Evolutionary conservation across 2,797 vertebrate species (phyloP), one percentile per base, ranked within the genome.

Genomic region (Eulemur rubriventer): DNA sequence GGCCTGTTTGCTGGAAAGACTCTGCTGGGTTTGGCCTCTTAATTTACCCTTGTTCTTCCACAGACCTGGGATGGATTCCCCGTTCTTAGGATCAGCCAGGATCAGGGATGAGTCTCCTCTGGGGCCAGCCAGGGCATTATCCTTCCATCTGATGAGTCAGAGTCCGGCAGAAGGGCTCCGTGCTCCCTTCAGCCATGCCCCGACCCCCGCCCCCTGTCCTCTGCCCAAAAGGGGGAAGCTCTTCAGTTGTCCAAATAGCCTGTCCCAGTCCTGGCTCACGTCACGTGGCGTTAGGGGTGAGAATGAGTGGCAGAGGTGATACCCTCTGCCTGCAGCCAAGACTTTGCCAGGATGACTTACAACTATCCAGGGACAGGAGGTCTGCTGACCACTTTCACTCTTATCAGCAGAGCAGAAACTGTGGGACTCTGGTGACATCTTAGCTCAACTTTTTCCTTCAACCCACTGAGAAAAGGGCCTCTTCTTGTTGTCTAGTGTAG

Each of bases 371-470:
- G 86, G 55, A 7, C 50, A 26, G 6, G 50, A 20, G 13, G 5
- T 30, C 18, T 41, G 55, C 50, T 6, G n/a, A 3, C 48, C 35
- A 2, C 55, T 4, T 35, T 52, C 10, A 8, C 41, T 57, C 11
- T 50, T 3, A 7, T 26, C n/a, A 22, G 59, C 35, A 16, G 52
- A 67, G 38, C 70, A 76, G 52, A 46, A 38, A 0, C 43, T 48
- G 9, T 12, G 2, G 18, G 43, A 2, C 7, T 6, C 0, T 16
- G 9, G 1, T 28, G 61, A 24, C 12, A 0, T 48, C 52, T n/a
- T 26, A 4, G 33, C 59, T 61, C 8, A 2, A 22, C 50, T 16
- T 28, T 52, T 9, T n/a, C 63, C 28, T 41, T 65, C 24, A 8
- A 41, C 7, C 46, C 22, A 10, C n/a, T 11, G 3, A 63, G 72